These are phyloP conservation scores for Melanophora roralis DNA, from an alignment of 2,888 invertebrate species.

Conservation along the genomic window DNA sequence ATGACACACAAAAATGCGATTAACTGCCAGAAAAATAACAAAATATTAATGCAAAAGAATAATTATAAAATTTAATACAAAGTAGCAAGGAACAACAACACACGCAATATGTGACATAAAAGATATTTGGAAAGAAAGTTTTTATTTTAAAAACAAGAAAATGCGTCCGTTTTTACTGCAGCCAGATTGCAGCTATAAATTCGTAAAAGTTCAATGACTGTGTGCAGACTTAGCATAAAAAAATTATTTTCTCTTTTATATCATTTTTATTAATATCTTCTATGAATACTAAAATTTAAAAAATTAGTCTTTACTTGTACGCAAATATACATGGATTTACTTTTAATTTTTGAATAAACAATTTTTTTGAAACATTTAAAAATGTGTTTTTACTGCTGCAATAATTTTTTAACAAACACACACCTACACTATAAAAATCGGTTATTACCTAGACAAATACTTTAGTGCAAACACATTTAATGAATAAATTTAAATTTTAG, in stretches of 20 bases:
- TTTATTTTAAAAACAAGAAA: slow-evolving; percentile 26
- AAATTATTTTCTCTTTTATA: slow-evolving; percentile 6
- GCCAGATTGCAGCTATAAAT: slow-evolving; percentile 1
- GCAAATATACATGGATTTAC: too few relatives aligned
- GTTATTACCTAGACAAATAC: not conserved
- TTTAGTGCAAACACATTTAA: not conserved
- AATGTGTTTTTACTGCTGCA: not conserved
- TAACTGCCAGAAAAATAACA: slow-evolving; percentile 35
- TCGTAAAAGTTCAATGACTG: slow-evolving; percentile 48
- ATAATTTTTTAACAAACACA: slow-evolving; percentile 21
- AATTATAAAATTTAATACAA: slow-evolving; percentile 29
- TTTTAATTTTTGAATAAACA: not conserved
- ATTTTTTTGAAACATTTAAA: not conserved
- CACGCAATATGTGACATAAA: not conserved
- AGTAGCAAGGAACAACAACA: slow-evolving; percentile 27
- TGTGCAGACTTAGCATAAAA: slow-evolving; percentile 13
- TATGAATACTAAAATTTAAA: too few relatives aligned
- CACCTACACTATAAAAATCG: too few relatives aligned
- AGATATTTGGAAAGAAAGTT: slow-evolving; percentile 18
- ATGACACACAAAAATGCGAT: slow-evolving; percentile 53
- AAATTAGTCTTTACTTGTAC: too few relatives aligned
- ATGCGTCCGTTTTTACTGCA: slow-evolving; percentile 5
- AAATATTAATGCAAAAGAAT: slow-evolving; percentile 1
- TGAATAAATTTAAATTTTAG: not conserved
- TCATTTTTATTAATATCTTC: slow-evolving; percentile 9